Base-by-base conservation (phyloP, 1,140 invertebrate genomes). In the Lepidotrigona ventralis region DNA sequence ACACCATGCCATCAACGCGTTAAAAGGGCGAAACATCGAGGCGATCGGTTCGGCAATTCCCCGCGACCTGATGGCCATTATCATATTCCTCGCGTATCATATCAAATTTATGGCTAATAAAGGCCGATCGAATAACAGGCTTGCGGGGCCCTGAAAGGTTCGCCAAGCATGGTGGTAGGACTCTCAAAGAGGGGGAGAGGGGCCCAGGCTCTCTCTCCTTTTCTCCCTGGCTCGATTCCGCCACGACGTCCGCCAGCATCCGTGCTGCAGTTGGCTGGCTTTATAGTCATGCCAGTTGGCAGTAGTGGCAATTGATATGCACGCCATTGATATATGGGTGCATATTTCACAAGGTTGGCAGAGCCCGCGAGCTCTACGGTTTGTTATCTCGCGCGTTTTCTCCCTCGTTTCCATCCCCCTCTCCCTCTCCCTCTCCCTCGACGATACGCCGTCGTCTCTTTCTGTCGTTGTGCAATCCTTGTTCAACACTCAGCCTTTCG, bases 241-340 rank as follows among this genome's bases (percentile, higher is more conserved):
- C 33, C 33, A 60, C 26, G 54, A 17, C 63, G 77, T 80, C 77
- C 53, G 58, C 80, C 79, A 74, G 60, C 74, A 88, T 79, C 74
- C 76, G 60, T 26, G 70, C 79, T n/a, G 70, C 79, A 84, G 88
- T 79, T 88, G 87, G 87, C 71, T 64, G 80, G 79, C 85, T 89
- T 89, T 89, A 89, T 83, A 89, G 88, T 90, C 86, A 86, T 88
- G 86, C 86, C 88, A 86, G 84, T 90, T 90, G 88, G 86, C 89
- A 90, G 84, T 90, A 83, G 88, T 90, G 86, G 89, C 89, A 90
- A 90, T 90, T 90, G 89, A 90, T 90, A 90, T 87, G 84, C 89
- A 64, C 80, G 75, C 89, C 82, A 86, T 89, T 90, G 88, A 90
- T 90, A 90, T 90, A 90, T 90, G 85, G 78, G 86, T 79, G 82